Evolutionary conservation across 1,140 invertebrate species (phyloP), one percentile per base, ranked within the genome.

Genomic region (Cyclina sinensis): DNA sequence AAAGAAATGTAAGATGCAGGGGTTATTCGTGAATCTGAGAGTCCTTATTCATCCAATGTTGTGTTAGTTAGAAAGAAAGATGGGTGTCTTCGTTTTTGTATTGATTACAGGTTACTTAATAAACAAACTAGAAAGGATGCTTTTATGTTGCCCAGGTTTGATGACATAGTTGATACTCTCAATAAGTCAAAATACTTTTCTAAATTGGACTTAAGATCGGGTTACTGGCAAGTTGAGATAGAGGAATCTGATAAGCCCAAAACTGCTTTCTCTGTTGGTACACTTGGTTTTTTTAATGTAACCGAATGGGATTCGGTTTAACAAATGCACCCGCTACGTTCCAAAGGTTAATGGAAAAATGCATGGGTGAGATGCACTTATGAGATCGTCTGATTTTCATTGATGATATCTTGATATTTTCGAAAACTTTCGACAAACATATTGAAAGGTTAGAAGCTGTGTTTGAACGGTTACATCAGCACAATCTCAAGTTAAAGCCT

Each of bases 361-460:
- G 16, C 65, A 5, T 76, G 21, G 35, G 65, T n/a, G 62, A 83
- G n/a, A 35, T 83, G 43, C 37, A 65, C 9, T 39, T 37, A 9
- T 18, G 35, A 0, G 37, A 68, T 18, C 70, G 35, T 37, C 59
- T 70, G 9, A 57, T 85, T 27, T 85, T 35, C 48, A 5, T 85
- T 4, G 82, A 74, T 21, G 68, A 85, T 68, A 35, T 85, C 18
- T 37, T 85, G 12, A 51, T 74, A 1, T 73, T 74, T 39, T n/a
- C 68, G 12, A n/a, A 12, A 4, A 30, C n/a, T 1, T 32, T 80
- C 30, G 48, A 80, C 30, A 24, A 80, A 35, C 46, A 80, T 35
- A n/a, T 80, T 18, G 48, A 51, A 32, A n/a, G 78, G 30, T 0
- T 80, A 32, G 78, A 57, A 1, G 7, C 24, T 2, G 78, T 80